phyloP scores from a whole-genome alignment of 1,140 invertebrate species.

The Zaprionus kolodkinae region DNA sequence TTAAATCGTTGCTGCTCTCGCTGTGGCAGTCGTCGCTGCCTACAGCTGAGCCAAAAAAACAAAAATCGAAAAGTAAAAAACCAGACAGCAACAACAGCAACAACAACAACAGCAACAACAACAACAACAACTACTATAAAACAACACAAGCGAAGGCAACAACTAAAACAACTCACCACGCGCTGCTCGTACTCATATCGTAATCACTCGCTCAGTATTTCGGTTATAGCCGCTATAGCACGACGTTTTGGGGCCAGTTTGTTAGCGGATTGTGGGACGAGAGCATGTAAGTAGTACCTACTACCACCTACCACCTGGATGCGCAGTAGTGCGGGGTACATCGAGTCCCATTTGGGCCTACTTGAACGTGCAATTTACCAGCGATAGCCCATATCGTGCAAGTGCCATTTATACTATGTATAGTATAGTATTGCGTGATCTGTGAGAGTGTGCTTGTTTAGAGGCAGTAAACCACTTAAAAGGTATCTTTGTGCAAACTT shows the following conservation, averaged over 20 bases:
- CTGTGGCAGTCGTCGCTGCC: not conserved
- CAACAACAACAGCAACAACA: not conserved
- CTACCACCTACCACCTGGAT: not conserved
- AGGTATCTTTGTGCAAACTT: not conserved
- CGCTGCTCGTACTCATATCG: conserved; percentile 59
- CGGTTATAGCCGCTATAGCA: conserved; percentile 63
- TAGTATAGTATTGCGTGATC: not conserved
- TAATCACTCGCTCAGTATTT: conserved; percentile 61
- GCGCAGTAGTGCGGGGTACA: not conserved
- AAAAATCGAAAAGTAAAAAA: not conserved
- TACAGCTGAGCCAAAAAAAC: conserved; percentile 14
- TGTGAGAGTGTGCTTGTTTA: not conserved
- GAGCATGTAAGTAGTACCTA: conserved; percentile 59
- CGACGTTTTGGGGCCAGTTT: conserved; percentile 61
- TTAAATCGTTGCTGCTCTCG: conserved; percentile 32
- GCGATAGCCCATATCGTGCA: conserved; percentile 26
- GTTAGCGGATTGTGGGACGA: conserved; percentile 66
- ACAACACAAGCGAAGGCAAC: not conserved
- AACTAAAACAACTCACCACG: conserved; percentile 26
- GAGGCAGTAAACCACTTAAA: not conserved
- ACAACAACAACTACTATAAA: conserved; percentile 1
- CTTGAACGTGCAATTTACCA: conserved; percentile 4
- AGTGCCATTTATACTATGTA: conserved; percentile 3
- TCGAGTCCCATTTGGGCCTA: not conserved
- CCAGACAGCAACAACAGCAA: not conserved